Evolutionary conservation across 2,888 invertebrate species (phyloP).

Genomic region (Scotopteryx bipunctaria): DNA sequence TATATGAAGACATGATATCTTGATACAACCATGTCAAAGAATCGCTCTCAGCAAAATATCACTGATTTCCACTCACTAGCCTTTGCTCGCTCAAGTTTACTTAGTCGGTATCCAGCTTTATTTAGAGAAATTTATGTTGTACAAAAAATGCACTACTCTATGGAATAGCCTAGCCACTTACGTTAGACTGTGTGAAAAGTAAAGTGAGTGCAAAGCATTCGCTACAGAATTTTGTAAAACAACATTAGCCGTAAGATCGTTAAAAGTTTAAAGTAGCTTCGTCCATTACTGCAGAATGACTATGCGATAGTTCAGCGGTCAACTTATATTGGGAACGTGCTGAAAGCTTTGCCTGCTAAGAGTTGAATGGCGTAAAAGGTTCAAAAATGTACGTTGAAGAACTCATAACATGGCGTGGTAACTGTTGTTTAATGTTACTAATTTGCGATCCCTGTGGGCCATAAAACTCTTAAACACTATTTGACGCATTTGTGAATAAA

Average conservation of each 20-base stretch:
- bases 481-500: too few species aligned
- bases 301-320: slow-evolving; percentile 35
- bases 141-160: too few species aligned
- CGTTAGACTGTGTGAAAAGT: slow-evolving; percentile 39
- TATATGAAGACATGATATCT: too few species aligned
- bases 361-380: slow-evolving; percentile 21
- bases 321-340: slow-evolving; percentile 29
- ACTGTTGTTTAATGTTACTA: neutral
- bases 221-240: slow-evolving; percentile 60
- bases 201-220: slow-evolving; percentile 50
- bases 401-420: neutral
- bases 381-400: slow-evolving; percentile 5
- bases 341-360: slow-evolving; percentile 24
- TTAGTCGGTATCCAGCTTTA: too few species aligned
- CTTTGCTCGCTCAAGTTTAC: too few species aligned
- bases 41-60: too few species aligned
- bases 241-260: slow-evolving; percentile 72
- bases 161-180: neutral
- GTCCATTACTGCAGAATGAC: slow-evolving; percentile 62
- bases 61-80: too few species aligned
- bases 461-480: too few species aligned
- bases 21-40: too few species aligned
- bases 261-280: slow-evolving; percentile 74
- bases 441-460: too few species aligned
- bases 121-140: too few species aligned